Base-by-base conservation (phyloP, 2,888 invertebrate genomes). In the Hyalella azteca region DNA sequence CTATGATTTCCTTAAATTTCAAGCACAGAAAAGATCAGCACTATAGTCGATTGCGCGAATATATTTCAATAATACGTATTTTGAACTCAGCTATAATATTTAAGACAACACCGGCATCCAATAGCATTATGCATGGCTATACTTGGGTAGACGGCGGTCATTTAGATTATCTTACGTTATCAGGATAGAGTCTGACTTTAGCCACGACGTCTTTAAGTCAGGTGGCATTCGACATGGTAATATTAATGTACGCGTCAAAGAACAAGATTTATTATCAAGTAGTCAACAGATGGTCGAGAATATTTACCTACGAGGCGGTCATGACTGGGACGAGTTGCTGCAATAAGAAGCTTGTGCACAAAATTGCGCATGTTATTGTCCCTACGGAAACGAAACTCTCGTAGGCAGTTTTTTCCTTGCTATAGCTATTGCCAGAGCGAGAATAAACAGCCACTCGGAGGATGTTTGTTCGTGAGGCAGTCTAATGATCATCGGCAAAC, bases 171-270 rank as follows among this genome's bases (percentile, higher is more conserved):
- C n/a, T n/a, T n/a, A n/a, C n/a, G n/a, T n/a, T n/a, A n/a, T n/a
- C n/a, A n/a, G n/a, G n/a, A n/a, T n/a, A n/a, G n/a, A n/a, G n/a
- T n/a, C n/a, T n/a, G n/a, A n/a, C n/a, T n/a, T n/a, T n/a, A n/a
- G n/a, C n/a, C n/a, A n/a, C n/a, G n/a, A n/a, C n/a, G n/a, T n/a
- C n/a, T n/a, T n/a, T n/a, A n/a, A n/a, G n/a, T n/a, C n/a, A n/a
- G n/a, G n/a, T n/a, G n/a, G n/a, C n/a, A n/a, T n/a, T n/a, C n/a
- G 29, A 54, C 54, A 54, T 0, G 54, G 29, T 29, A n/a, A 29
- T 36, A 66, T 66, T 66, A 66, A 66, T 66, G 66, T 66, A 19
- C 32, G 36, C 36, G 66, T 66, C 66, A 66, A 66, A 66, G 29
- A 32, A 36, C 9, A 29, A 22, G 66, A 66, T 66, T 66, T 66